These are phyloP conservation scores for Psammodynastes pulverulentus DNA, from an alignment of 2,113 vertebrate species.

Conservation along the genomic window DNA sequence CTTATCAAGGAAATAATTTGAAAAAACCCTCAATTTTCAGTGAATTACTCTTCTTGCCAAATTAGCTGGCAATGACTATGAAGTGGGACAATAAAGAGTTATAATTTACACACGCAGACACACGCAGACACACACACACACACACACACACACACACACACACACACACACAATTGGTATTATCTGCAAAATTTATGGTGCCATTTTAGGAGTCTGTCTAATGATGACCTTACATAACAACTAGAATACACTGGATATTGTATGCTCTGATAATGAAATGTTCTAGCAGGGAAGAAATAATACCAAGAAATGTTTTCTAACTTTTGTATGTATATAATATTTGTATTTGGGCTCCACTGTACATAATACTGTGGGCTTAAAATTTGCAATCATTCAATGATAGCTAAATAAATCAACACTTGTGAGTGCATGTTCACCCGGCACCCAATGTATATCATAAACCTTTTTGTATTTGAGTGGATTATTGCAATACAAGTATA, in stretches of 20 bases:
- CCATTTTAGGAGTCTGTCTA: background rate
- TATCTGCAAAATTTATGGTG: background rate
- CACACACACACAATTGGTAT: background rate
- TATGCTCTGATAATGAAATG: background rate
- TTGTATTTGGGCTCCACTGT: background rate
- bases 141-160: background rate
- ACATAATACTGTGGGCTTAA: background rate
- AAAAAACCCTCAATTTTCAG: background rate
- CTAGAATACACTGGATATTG: background rate
- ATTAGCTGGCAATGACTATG: background rate
- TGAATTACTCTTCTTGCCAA: background rate
- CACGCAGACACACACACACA: too few species aligned
- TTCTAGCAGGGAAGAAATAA: background rate
- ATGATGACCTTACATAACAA: background rate
- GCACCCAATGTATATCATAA: background rate
- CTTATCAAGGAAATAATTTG: background rate
- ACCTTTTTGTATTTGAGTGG: background rate
- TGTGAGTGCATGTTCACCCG: background rate
- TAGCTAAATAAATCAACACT: background rate
- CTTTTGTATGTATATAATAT: background rate
- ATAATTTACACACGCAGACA: background rate
- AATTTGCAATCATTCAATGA: background rate
- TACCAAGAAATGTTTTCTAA: background rate
- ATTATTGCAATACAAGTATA: background rate
- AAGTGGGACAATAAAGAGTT: background rate